phyloP scores from a whole-genome alignment of 2,797 vertebrate genomes.

The Poliocrania exsul region DNA sequence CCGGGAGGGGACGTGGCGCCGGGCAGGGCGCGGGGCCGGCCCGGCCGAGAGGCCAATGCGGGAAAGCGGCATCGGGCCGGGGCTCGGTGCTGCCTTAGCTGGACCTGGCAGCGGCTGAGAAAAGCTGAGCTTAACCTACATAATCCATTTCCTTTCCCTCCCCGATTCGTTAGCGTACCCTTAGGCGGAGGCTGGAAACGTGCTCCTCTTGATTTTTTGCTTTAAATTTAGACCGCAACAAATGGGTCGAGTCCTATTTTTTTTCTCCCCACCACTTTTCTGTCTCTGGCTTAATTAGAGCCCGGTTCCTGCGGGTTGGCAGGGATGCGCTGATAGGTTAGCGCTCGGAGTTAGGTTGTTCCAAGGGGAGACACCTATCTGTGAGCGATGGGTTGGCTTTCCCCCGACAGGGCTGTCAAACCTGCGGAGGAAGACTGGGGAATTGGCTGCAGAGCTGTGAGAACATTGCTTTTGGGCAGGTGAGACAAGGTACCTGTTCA shows the following conservation, averaged over 20 bases:
- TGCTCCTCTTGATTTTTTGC: not conserved
- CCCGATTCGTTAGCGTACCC: not conserved
- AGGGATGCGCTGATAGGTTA: not conserved
- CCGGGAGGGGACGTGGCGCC: not conserved
- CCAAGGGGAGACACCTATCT: not conserved
- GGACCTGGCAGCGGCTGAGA: not conserved
- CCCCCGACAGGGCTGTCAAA: not conserved
- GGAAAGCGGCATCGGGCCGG: not conserved
- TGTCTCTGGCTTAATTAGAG: not conserved
- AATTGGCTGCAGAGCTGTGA: not conserved
- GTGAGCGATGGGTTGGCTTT: not conserved
- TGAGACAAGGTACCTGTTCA: not conserved
- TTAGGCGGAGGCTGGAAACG: not conserved
- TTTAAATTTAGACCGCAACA: not conserved
- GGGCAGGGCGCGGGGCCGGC: not conserved
- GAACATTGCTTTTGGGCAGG: not conserved
- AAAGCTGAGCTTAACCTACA: not conserved
- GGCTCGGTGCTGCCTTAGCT: not conserved
- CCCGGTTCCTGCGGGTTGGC: not conserved
- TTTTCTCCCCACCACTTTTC: not conserved
- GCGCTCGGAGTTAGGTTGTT: not conserved
- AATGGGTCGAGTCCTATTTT: not conserved
- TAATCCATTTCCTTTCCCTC: not conserved
- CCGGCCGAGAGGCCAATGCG: not conserved
- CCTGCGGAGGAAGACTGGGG: not conserved